Conservation (phyloP, 30 jellyfish, hydroid and myxozoan genomes). For the Aurelia coerulea region DNA sequence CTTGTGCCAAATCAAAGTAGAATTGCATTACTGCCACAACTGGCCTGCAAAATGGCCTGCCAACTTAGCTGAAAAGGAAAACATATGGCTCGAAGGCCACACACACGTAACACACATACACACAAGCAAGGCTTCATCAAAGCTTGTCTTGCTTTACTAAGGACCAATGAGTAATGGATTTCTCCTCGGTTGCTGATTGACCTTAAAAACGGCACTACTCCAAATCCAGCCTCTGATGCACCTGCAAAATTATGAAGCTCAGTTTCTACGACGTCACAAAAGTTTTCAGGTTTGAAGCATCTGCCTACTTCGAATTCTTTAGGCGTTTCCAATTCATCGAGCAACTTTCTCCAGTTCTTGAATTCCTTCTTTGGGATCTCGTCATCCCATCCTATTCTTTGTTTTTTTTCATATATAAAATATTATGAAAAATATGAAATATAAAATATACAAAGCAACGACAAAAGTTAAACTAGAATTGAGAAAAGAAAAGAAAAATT, state of each 20-base stretch:
- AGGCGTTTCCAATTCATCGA: constrained; percentile 5
- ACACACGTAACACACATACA: no score
- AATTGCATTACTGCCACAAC: no score
- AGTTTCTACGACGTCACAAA: background rate
- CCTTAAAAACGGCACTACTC: constrained; percentile 36
- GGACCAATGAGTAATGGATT: constrained; percentile 21
- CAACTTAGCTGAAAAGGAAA: no score
- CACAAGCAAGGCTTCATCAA: constrained; percentile 35
- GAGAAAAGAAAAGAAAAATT: no score
- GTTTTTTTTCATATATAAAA: no score
- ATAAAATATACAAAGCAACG: no score
- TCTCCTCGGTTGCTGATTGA: constrained; percentile 2
- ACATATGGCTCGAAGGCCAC: no score
- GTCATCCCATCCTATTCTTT: constrained; percentile 45
- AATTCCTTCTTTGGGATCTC: no score
- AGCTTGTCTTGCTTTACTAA: constrained; percentile 62
- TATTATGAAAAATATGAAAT: no score
- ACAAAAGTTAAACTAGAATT: no score
- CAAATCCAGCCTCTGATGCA: constrained; percentile 41
- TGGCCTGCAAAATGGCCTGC: no score
- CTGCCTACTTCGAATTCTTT: background rate
- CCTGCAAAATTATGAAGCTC: constrained; percentile 49
- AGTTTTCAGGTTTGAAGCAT: constrained; percentile 4
- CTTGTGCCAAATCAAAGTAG: no score
- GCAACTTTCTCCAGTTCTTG: constrained; percentile 27